Evolutionary conservation across 2,888 invertebrate genomes (phyloP), one percentile per base, ranked within the genome.

Genomic region (Cinara cedri): DNA sequence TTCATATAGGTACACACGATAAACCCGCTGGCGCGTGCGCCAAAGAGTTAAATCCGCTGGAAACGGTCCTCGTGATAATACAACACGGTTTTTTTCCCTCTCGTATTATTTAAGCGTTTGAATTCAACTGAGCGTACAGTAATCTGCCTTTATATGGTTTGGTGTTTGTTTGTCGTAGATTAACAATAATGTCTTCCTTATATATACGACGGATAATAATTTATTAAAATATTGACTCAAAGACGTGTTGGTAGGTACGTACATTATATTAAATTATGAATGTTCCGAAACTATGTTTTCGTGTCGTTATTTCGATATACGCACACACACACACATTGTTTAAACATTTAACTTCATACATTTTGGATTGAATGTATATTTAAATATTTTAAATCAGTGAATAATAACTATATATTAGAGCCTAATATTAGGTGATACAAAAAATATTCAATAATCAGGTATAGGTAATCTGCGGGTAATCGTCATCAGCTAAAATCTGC

Each of bases 61-160:
- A 78, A 78, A 78, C 49, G 60, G 78, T 68, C 21, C 34, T 68
- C 49, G 42, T 68, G 68, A 34, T 51, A 51, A 54, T 66, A 55
- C 46, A 76, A 70, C 68, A 49, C n/a, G 34, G 68, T 60, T 60
- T 70, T 72, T 60, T 34, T 24, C 34, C 60, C 21, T 54, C 44
- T 49, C 49, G 49, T 78, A 60, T 26, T 55, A 78, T 78, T 70
- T 51, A 60, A 49, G 60, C 42, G 78, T 68, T 78, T 8, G 19
- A 51, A 51, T 51, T 74, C 72, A 68, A 57, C 76, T 68, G 21
- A 76, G 78, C n/a, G 68, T 60, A 49, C 10, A 49, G 13, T 60
- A 60, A 76, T 76, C 14, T 46, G 60, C n/a, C 14, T 76, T 55
- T 57, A 26, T 34, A 55, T 21, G 42, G 75, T 54, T 46, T n/a